A percentile compares a stretch with the other conserved stretches of the same genome.
These are phyloP conservation scores for Tautogolabrus adspersus DNA, from an alignment of 2,113 vertebrate species.

Conservation along the genomic window DNA sequence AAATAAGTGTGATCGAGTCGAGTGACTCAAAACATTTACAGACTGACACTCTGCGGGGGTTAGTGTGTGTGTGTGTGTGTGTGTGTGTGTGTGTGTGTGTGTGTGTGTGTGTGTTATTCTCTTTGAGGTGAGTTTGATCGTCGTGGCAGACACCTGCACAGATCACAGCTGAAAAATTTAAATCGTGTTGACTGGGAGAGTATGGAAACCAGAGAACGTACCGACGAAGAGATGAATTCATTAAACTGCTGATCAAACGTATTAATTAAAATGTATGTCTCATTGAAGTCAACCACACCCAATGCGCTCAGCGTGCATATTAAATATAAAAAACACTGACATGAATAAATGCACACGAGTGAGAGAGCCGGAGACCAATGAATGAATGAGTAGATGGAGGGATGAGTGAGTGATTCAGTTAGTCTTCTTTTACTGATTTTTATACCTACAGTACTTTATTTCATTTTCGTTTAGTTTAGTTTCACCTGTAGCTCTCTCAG, in stretches of 20 bases:
- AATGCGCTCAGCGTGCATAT: slow-evolving; percentile 32
- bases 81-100: not conserved
- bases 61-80: slow-evolving; percentile 9
- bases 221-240: slow-evolving; percentile 57
- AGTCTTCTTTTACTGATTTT: too few relatives aligned
- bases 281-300: slow-evolving; percentile 53
- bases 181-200: slow-evolving; percentile 29
- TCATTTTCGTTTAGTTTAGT: too few relatives aligned
- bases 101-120: slow-evolving; percentile 25
- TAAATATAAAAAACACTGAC: slow-evolving; percentile 31
- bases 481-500: too few relatives aligned
- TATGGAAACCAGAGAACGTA: slow-evolving; percentile 17
- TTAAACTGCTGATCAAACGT: slow-evolving; percentile 68
- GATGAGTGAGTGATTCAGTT: not conserved
- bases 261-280: slow-evolving; percentile 66
- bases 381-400: slow-evolving; percentile 34
- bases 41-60: not conserved
- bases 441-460: too few relatives aligned
- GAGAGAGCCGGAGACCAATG: slow-evolving; percentile 29
- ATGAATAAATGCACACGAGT: slow-evolving; percentile 36
- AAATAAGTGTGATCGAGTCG: not conserved
- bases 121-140: slow-evolving; percentile 65
- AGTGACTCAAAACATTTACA: slow-evolving; percentile 23
- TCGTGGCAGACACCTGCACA: slow-evolving; percentile 67
- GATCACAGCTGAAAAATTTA: slow-evolving; percentile 67